Conservation (phyloP, 2,888 invertebrate species). For the Caenorhabditis sp. region DNA sequence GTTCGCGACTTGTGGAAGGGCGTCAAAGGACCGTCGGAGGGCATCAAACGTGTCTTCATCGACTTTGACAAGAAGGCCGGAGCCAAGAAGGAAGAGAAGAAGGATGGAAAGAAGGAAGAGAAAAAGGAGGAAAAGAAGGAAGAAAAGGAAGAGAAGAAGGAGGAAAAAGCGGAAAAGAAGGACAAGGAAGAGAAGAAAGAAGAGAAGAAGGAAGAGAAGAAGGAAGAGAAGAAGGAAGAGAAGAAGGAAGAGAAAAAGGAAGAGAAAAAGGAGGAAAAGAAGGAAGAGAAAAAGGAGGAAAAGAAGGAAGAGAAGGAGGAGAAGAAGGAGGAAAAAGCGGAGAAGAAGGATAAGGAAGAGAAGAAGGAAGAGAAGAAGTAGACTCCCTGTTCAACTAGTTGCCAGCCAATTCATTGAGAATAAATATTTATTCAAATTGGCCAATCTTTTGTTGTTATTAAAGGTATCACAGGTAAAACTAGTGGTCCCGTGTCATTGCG, state of each 20-base stretch:
- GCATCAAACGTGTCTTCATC: conserved; percentile 63
- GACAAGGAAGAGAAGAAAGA: conserved; percentile 37
- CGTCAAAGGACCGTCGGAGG: conserved; percentile 62
- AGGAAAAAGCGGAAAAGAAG: conserved; percentile 17
- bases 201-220: conserved; percentile 45
- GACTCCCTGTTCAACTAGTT: too few relatives aligned
- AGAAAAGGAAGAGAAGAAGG: conserved; percentile 13
- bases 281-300: conserved; percentile 48
- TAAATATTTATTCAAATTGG: too few relatives aligned
- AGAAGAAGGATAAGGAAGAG: conserved; percentile 15
- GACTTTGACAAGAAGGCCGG: conserved; percentile 58
- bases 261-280: conserved; percentile 46
- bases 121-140: conserved; percentile 31
- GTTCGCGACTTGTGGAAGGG: conserved; percentile 59
- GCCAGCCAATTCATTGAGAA: too few relatives aligned
- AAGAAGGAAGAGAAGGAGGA: conserved; percentile 24
- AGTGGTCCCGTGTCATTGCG: too few relatives aligned
- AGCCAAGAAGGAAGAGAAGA: conserved; percentile 16
- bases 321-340: conserved; percentile 10
- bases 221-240: conserved; percentile 45
- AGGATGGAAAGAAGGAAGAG: conserved; percentile 35
- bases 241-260: conserved; percentile 52
- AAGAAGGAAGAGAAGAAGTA: not conserved
- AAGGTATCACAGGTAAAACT: too few relatives aligned
- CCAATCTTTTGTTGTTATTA: too few relatives aligned